Conservation (phyloP, 2,113 vertebrate genomes). For the Colius striatus region DNA sequence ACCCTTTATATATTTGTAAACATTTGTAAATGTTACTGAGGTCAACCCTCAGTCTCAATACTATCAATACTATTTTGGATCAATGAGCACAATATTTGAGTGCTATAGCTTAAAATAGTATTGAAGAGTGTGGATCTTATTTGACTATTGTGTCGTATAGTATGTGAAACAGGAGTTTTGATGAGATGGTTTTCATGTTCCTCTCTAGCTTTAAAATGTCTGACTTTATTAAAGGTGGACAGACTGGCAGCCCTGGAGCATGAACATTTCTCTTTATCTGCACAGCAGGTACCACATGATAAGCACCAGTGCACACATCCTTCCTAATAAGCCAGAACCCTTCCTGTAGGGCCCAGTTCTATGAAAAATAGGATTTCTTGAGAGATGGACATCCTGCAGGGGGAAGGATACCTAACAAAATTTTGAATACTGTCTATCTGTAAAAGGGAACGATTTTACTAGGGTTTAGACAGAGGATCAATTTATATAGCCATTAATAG, state of each 20-base stretch:
- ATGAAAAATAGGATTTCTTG: not conserved
- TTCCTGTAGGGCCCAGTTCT: not conserved
- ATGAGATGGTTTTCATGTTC: not conserved
- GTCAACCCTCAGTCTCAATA: too few relatives aligned
- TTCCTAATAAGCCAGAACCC: not conserved
- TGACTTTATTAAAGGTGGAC: not conserved
- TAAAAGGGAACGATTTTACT: not conserved
- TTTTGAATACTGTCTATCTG: not conserved
- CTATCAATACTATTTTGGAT: not conserved
- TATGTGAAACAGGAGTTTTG: not conserved
- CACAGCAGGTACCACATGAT: not conserved
- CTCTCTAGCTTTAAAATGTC: not conserved
- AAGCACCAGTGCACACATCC: not conserved
- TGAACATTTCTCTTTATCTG: not conserved
- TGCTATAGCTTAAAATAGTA: not conserved
- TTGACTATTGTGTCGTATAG: not conserved
- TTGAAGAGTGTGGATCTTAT: not conserved
- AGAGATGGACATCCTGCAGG: not conserved
- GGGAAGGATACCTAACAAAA: not conserved
- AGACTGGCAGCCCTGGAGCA: conserved; percentile 1
- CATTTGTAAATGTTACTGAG: too few relatives aligned
- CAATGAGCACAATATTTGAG: not conserved
- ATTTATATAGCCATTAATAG: conserved; percentile 21
- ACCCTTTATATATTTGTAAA: too few relatives aligned
- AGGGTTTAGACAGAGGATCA: not conserved